These are phyloP conservation scores for Druceiella hillmani DNA, from an alignment of 2,888 invertebrate species.

Conservation along the genomic window DNA sequence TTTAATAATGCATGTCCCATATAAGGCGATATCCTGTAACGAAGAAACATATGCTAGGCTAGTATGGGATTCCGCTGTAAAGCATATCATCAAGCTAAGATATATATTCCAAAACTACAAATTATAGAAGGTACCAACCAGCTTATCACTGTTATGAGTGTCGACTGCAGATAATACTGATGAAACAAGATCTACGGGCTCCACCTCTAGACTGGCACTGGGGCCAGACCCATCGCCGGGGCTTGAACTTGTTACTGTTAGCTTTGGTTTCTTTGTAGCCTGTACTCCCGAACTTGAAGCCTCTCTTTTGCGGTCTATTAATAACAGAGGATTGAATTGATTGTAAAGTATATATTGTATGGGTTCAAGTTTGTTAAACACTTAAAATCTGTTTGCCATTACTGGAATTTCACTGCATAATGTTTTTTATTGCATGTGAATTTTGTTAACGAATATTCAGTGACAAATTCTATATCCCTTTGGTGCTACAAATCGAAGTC, in stretches of 20 bases:
- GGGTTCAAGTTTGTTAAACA: not conserved
- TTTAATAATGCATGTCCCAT: too few relatives aligned
- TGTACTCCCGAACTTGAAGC: conserved; percentile 52
- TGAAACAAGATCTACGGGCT: conserved; percentile 71
- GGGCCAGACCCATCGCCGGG: conserved; percentile 40
- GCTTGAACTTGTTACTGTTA: conserved; percentile 34
- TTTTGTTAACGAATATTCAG: too few relatives aligned
- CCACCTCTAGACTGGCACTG: conserved; percentile 67
- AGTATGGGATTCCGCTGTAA: not conserved
- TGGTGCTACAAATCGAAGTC: too few relatives aligned
- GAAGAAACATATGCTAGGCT: too few relatives aligned
- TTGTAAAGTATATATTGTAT: conserved; percentile 10
- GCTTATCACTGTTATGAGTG: conserved; percentile 73
- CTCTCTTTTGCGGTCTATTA: conserved; percentile 72
- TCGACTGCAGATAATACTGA: conserved; percentile 71
- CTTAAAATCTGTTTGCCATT: too few relatives aligned
- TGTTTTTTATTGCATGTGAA: too few relatives aligned
- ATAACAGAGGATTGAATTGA: conserved; percentile 27
- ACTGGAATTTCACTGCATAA: too few relatives aligned
- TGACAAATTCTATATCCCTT: too few relatives aligned
- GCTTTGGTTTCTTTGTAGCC: conserved; percentile 58
- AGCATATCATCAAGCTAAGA: not conserved
- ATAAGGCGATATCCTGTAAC: too few relatives aligned
- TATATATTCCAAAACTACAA: conserved; percentile 3
- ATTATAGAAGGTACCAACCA: conserved; percentile 41